Evolutionary conservation across 2,113 vertebrate genomes (phyloP).

Genomic region (Syngnathus scovelli): DNA sequence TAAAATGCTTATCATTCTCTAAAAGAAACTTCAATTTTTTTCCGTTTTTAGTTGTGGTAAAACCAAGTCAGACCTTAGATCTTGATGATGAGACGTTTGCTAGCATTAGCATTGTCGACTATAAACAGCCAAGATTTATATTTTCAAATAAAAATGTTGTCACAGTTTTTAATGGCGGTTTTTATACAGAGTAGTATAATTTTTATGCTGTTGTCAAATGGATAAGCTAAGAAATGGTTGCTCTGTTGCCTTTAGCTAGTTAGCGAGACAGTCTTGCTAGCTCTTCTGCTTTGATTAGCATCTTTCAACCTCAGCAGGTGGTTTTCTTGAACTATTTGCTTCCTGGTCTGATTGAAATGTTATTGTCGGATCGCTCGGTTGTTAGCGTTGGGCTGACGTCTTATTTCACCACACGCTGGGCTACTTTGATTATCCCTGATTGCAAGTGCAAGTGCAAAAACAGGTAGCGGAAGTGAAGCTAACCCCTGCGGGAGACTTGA

Average conservation of each 20-base stretch:
- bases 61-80: background rate
- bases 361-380: background rate
- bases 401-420: background rate
- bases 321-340: background rate
- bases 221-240: background rate
- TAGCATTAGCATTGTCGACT: background rate
- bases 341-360: background rate
- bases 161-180: background rate
- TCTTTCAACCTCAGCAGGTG: background rate
- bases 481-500: background rate
- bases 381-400: background rate
- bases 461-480: background rate
- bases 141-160: background rate
- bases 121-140: background rate
- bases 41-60: background rate
- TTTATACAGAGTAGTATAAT: background rate
- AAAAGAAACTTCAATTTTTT: background rate
- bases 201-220: background rate
- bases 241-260: background rate
- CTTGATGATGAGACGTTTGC: background rate
- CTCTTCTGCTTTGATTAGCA: background rate
- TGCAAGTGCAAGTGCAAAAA: background rate
- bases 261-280: background rate
- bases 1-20: background rate
- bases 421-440: background rate